Evolutionary conservation across 2,113 vertebrate genomes (phyloP).

Genomic region (Lepus timidus): DNA sequence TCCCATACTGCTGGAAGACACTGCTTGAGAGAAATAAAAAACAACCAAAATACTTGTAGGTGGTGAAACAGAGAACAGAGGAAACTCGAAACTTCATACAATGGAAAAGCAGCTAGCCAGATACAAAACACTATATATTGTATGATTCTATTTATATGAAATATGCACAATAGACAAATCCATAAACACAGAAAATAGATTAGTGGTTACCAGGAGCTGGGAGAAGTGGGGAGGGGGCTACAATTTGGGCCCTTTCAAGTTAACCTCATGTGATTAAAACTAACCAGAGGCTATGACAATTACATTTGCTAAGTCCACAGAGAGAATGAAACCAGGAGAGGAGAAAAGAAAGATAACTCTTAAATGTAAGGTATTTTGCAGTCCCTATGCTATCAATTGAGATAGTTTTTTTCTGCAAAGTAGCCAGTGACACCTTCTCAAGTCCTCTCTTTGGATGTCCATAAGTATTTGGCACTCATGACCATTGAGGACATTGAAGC

Average conservation of each 20-base stretch:
- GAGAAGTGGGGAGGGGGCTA: neutral
- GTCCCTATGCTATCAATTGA: neutral
- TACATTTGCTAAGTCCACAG: conserved; percentile 1
- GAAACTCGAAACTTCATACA: too few relatives aligned
- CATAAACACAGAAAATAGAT: too few relatives aligned
- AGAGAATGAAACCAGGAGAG: conserved; percentile 32
- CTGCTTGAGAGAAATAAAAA: conserved; percentile 8
- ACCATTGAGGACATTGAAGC: neutral
- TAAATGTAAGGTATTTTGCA: conserved; percentile 9
- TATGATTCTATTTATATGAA: too few relatives aligned
- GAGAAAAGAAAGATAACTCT: conserved; percentile 31
- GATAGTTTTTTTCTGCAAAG: neutral
- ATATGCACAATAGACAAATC: too few relatives aligned
- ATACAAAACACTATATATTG: too few relatives aligned
- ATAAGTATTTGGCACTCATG: neutral
- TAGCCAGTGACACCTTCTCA: neutral
- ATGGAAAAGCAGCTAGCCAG: too few relatives aligned
- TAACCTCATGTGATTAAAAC: conserved; percentile 27
- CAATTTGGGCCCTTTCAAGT: neutral
- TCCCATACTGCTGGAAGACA: neutral
- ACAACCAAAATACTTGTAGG: neutral
- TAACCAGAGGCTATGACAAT: neutral
- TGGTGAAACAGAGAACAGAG: neutral
- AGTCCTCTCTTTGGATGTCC: conserved; percentile 14
- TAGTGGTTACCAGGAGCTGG: neutral